phyloP scores from a whole-genome alignment of 2,888 invertebrate species.

The Cyrtodaria siliqua region DNA sequence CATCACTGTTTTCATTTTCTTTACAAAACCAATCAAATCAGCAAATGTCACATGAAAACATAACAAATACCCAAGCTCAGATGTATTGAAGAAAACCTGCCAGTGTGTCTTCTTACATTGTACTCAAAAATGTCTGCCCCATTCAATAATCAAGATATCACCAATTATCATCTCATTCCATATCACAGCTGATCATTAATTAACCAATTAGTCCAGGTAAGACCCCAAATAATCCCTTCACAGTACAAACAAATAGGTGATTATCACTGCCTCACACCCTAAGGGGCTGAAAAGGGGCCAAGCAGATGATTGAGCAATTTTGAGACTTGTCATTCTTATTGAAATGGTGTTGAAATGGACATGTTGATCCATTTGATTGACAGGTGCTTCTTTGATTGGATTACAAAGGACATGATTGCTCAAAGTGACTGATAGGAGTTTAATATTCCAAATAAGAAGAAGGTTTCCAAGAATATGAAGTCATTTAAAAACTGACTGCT shows the following conservation, averaged over 20 bases:
- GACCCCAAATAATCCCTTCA: not conserved
- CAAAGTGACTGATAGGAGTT: too few species aligned
- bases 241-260: slow-evolving; percentile 5
- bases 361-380: slow-evolving; percentile 10
- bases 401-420: not conserved
- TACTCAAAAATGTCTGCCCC: not conserved
- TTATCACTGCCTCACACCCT: slow-evolving; percentile 5
- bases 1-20: too few species aligned
- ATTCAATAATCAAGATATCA: slow-evolving; percentile 9
- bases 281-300: slow-evolving; percentile 1
- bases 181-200: slow-evolving; percentile 4
- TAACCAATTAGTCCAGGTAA: not conserved
- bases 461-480: too few species aligned
- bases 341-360: slow-evolving; percentile 2
- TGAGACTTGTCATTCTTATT: too few species aligned
- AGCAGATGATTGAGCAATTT: not conserved
- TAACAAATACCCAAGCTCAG: slow-evolving; percentile 6
- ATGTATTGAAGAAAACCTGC: not conserved
- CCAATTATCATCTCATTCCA: not conserved
- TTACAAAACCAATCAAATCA: too few species aligned
- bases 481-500: too few species aligned
- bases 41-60: too few species aligned
- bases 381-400: slow-evolving; percentile 2
- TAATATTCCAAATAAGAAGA: too few species aligned
- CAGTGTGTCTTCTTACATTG: slow-evolving; percentile 1